Evolutionary conservation across 2,797 vertebrate genomes (phyloP).

Genomic region (Galagoides demidoff): DNA sequence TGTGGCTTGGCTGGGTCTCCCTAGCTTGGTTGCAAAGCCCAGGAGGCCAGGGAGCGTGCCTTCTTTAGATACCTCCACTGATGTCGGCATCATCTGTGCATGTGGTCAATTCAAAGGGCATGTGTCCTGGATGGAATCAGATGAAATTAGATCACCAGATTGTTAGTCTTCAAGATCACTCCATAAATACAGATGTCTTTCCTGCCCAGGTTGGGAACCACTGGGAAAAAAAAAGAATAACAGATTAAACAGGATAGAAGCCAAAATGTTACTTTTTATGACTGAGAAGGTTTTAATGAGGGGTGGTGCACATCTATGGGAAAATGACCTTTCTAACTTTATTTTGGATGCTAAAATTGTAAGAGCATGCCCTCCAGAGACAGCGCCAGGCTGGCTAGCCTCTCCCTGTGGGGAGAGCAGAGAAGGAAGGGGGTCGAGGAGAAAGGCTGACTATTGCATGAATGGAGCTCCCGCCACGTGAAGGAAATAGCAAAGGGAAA

Average conservation of each 20-base stretch:
- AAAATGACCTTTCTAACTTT: neutral
- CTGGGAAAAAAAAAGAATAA: neutral
- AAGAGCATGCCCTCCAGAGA: neutral
- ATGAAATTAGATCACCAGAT: neutral
- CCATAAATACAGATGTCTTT: neutral
- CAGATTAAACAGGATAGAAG: neutral
- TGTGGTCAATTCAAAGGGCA: neutral
- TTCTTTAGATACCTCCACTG: neutral
- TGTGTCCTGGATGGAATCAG: neutral
- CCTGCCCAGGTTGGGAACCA: neutral
- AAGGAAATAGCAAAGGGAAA: neutral
- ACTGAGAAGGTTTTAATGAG: neutral
- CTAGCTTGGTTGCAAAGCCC: neutral
- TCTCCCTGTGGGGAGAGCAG: neutral
- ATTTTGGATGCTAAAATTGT: neutral
- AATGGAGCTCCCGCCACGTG: too few species aligned
- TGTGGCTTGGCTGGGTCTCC: neutral
- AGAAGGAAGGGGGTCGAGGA: neutral
- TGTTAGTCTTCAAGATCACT: neutral
- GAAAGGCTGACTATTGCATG: rapidly evolving
- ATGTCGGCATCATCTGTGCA: rapidly evolving
- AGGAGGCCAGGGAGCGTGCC: neutral
- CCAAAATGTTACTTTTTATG: neutral
- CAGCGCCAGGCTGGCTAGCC: neutral
- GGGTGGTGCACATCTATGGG: neutral